Conservation (phyloP, 2,797 vertebrate genomes). For the Odontamblyopus rebecca region DNA sequence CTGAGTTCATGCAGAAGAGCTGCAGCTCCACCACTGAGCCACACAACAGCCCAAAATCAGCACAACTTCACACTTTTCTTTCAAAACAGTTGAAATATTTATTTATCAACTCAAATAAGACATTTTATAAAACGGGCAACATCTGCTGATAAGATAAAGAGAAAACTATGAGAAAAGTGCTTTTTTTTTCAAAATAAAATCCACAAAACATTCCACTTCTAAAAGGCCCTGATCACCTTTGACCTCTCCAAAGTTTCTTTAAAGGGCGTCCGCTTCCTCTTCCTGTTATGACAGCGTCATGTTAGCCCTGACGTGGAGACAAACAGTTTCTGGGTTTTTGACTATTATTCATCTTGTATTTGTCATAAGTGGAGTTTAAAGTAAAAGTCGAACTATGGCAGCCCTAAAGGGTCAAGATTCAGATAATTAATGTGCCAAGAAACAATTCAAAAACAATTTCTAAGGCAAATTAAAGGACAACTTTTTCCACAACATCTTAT, state of each 20-base stretch:
- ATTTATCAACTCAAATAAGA: slow-evolving; percentile 64
- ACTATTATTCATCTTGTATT: slow-evolving; percentile 17
- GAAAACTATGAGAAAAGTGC: slow-evolving; percentile 70
- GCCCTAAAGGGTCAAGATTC: not conserved
- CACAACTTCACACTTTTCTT: slow-evolving; percentile 20
- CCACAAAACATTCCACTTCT: slow-evolving; percentile 4
- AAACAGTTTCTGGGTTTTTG: slow-evolving; percentile 31
- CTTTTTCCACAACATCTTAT: not conserved
- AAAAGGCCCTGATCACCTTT: slow-evolving; percentile 14
- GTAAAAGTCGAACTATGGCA: not conserved
- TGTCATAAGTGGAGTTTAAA: slow-evolving; percentile 1
- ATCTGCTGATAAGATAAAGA: slow-evolving; percentile 41
- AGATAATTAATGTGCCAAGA: not conserved
- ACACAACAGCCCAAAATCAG: not conserved
- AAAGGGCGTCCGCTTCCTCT: slow-evolving; percentile 42
- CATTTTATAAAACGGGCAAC: slow-evolving; percentile 43
- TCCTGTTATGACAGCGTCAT: slow-evolving; percentile 52
- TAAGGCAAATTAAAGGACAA: not conserved
- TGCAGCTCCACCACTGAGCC: not conserved
- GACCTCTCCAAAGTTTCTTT: slow-evolving; percentile 30
- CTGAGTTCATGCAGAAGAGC: not conserved
- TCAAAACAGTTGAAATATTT: slow-evolving; percentile 70
- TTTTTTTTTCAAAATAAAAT: slow-evolving; percentile 28
- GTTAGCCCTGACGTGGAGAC: slow-evolving; percentile 62
- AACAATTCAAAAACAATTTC: not conserved